These are phyloP conservation scores for Tauraco erythrolophus DNA, from an alignment of 2,113 vertebrate genomes.

Conservation along the genomic window DNA sequence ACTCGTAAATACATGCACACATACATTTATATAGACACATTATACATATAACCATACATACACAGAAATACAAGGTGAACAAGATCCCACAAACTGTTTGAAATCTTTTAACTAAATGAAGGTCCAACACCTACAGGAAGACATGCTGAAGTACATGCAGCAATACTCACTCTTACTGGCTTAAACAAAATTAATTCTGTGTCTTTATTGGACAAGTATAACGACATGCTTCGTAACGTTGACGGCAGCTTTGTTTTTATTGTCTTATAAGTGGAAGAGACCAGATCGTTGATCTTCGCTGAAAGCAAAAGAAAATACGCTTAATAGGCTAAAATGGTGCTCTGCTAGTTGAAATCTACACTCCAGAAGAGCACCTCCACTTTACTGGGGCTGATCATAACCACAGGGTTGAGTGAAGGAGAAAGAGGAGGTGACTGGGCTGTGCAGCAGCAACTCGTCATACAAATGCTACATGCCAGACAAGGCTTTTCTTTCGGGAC, in stretches of 20 bases:
- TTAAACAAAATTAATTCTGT: conserved; percentile 98
- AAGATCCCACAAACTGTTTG: neutral
- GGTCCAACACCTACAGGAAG: neutral
- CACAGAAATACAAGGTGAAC: neutral
- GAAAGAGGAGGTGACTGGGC: neutral
- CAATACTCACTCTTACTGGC: conserved; percentile 90
- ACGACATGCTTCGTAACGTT: conserved; percentile 93
- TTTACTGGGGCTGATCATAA: neutral
- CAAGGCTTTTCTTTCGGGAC: neutral
- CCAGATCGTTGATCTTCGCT: conserved; percentile 94
- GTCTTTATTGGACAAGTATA: conserved; percentile 96
- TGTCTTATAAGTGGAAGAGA: conserved; percentile 89
- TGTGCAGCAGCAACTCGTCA: neutral
- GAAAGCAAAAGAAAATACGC: conserved; percentile 62
- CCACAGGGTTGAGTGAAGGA: neutral
- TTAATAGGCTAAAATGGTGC: neutral
- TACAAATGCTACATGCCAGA: neutral
- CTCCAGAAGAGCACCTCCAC: neutral
- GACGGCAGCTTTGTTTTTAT: conserved; percentile 93
- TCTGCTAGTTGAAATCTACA: neutral
- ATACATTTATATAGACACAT: neutral
- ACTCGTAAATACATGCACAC: neutral
- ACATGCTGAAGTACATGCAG: neutral
- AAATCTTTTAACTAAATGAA: neutral
- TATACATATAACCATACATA: neutral